Evolutionary conservation across 2,888 invertebrate genomes (phyloP).

Genomic region (Sesamia inferens): DNA sequence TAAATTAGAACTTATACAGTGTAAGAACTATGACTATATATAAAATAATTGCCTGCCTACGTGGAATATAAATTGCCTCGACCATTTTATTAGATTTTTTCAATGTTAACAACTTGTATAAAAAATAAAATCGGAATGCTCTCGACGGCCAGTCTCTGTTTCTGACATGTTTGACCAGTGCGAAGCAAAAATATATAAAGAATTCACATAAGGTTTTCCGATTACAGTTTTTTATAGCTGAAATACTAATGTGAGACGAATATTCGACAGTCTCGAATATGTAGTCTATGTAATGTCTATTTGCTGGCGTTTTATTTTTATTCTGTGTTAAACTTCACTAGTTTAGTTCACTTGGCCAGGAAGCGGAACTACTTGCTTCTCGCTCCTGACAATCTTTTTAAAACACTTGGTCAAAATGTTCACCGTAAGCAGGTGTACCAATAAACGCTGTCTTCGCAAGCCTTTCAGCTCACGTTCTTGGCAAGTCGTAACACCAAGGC

Average conservation of each 20-base stretch:
- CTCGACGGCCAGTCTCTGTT: conserved; percentile 42
- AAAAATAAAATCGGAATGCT: conserved; percentile 53
- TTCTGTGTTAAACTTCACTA: conserved; percentile 16
- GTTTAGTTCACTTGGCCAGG: conserved; percentile 14
- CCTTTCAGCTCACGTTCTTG: conserved; percentile 84
- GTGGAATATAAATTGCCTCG: conserved; percentile 27
- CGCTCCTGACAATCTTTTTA: conserved; percentile 65
- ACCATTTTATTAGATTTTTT: conserved; percentile 57
- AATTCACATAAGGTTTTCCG: conserved; percentile 17
- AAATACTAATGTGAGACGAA: conserved; percentile 1
- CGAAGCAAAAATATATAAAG: conserved; percentile 38
- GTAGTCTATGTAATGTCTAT: background rate
- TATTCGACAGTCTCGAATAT: background rate
- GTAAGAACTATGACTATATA: background rate
- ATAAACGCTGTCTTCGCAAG: conserved; percentile 78
- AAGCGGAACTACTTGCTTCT: conserved; percentile 28
- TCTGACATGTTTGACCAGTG: conserved; percentile 53
- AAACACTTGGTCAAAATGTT: conserved; percentile 68
- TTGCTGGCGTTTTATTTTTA: conserved; percentile 9
- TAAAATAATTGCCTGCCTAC: conserved; percentile 11
- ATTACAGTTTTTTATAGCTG: conserved; percentile 20
- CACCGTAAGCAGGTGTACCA: conserved; percentile 82
- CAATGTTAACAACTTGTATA: conserved; percentile 51
- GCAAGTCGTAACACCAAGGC: conserved; percentile 80
- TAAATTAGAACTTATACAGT: conserved; percentile 32